Evolutionary conservation across 2,113 vertebrate genomes (phyloP).

Genomic region (Tragulus kanchil): DNA sequence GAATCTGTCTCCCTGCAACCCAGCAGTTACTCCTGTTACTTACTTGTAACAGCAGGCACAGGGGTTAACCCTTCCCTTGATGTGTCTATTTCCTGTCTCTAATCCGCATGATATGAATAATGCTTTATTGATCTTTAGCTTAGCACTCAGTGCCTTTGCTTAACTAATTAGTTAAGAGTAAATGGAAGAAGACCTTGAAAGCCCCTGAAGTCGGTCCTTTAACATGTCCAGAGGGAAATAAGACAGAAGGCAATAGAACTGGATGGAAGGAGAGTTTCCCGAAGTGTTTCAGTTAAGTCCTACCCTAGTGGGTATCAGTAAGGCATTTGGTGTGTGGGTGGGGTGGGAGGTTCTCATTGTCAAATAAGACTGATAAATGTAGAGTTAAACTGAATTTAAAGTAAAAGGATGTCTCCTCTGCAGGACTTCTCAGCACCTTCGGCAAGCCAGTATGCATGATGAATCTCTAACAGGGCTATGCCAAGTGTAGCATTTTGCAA

Average conservation of each 20-base stretch:
- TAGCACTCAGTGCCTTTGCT: not conserved
- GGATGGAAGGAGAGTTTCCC: not conserved
- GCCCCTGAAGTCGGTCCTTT: not conserved
- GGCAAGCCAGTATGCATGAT: not conserved
- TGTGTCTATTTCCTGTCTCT: not conserved
- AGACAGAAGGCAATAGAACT: not conserved
- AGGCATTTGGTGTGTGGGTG: not conserved
- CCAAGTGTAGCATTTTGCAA: not conserved
- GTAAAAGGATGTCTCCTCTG: not conserved
- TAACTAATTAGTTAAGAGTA: constrained; percentile 47
- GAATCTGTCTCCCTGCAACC: not conserved
- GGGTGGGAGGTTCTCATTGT: not conserved
- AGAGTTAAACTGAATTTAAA: not conserved
- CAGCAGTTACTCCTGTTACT: not conserved
- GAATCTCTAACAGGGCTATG: not conserved
- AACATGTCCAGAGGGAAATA: constrained; percentile 22
- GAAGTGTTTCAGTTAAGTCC: not conserved
- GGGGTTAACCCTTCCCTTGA: not conserved
- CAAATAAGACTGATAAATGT: not conserved
- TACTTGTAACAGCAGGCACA: too few relatives aligned
- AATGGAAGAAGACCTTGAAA: not conserved
- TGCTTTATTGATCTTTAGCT: not conserved
- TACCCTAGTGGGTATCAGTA: not conserved
- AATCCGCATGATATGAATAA: not conserved
- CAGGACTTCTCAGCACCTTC: constrained; percentile 43